Evolutionary conservation across 2,113 vertebrate species (phyloP).

Genomic region (Oryzias javanicus): DNA sequence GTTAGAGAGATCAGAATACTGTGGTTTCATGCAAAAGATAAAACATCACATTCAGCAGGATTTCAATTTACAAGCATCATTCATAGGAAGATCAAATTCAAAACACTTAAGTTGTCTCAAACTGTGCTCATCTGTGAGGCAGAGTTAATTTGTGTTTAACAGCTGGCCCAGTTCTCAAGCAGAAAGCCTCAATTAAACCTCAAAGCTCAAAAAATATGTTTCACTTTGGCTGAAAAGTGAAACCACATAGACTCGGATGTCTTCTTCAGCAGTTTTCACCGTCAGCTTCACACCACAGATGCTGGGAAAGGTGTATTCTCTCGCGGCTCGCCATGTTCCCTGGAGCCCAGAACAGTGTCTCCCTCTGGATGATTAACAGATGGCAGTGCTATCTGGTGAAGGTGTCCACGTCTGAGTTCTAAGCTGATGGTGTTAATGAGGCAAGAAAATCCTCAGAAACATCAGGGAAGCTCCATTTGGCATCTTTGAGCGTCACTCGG

Average conservation of each 20-base stretch:
- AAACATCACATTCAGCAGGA: slow-evolving; percentile 19
- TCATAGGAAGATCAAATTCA: background rate
- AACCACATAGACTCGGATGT: slow-evolving; percentile 14
- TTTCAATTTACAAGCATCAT: background rate
- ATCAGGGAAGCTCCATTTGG: slow-evolving; percentile 4
- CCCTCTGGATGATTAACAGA: slow-evolving; percentile 16
- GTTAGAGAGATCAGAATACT: background rate
- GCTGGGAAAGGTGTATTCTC: slow-evolving; percentile 20
- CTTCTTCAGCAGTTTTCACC: slow-evolving; percentile 3
- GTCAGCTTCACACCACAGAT: slow-evolving; percentile 6
- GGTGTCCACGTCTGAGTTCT: slow-evolving; percentile 1
- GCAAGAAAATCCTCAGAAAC: slow-evolving; percentile 1
- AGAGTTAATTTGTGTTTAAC: background rate
- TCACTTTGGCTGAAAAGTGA: background rate
- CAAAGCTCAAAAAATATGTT: too few relatives aligned
- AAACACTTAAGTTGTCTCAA: background rate
- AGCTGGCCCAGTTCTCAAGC: background rate
- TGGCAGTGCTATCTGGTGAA: slow-evolving; percentile 5
- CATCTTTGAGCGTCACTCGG: slow-evolving; percentile 1
- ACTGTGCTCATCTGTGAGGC: too few relatives aligned
- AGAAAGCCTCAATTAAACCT: too few relatives aligned
- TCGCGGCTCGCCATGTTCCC: slow-evolving; percentile 12
- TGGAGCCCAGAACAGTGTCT: slow-evolving; percentile 4
- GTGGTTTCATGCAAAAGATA: background rate
- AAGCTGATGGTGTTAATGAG: slow-evolving; percentile 12